Evolutionary conservation across 2,113 vertebrate species (phyloP).

Genomic region (Leiothrix lutea): DNA sequence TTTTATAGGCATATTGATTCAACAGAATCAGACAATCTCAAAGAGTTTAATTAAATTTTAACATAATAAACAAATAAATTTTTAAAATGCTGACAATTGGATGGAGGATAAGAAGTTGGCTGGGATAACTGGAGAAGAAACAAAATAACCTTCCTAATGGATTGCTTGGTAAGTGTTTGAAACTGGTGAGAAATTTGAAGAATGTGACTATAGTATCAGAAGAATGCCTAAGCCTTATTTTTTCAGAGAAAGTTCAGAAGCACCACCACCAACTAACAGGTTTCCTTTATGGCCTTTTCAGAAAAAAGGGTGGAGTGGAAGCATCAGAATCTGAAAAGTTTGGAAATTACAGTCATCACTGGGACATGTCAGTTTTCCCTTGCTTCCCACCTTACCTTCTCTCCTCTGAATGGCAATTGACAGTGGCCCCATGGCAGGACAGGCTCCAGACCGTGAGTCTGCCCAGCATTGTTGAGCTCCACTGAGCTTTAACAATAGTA

Average conservation of each 20-base stretch:
- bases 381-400: background rate
- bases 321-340: fast-evolving
- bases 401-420: background rate
- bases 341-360: background rate
- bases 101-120: background rate
- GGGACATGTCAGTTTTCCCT: fast-evolving
- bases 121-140: no score
- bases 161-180: background rate
- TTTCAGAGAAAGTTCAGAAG: background rate
- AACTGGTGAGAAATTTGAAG: background rate
- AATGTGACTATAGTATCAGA: background rate
- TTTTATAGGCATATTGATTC: background rate
- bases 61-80: background rate
- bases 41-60: background rate
- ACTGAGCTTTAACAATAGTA: background rate
- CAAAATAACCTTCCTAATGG: background rate
- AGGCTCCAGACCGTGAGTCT: no score
- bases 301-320: background rate
- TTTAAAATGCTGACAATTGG: background rate
- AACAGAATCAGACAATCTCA: background rate
- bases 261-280: background rate
- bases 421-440: background rate
- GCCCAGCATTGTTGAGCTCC: fast-evolving
- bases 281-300: background rate
- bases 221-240: background rate